A percentile compares a stretch with the other conserved stretches of the same genome.
Evolutionary conservation across 2,888 invertebrate species (phyloP).

Genomic region (Parthenolecanium corni): DNA sequence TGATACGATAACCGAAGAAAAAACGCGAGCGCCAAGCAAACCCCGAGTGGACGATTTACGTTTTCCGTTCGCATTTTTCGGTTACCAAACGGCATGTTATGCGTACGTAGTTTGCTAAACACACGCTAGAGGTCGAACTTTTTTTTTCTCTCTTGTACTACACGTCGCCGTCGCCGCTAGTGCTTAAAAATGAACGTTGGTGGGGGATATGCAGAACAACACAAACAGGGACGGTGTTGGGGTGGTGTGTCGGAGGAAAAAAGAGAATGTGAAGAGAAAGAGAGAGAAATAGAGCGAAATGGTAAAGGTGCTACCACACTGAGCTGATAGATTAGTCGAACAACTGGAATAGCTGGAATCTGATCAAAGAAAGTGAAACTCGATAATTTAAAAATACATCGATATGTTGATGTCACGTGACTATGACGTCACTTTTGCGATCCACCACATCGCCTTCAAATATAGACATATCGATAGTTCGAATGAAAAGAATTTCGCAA

Average conservation of each 20-base stretch:
- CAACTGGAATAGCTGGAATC: too few species aligned
- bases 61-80: slow-evolving; percentile 25
- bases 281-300: too few species aligned
- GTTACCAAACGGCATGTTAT: slow-evolving; percentile 20
- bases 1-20: background rate
- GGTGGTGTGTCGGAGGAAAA: slow-evolving; percentile 12
- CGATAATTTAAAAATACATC: too few species aligned
- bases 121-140: slow-evolving; percentile 10
- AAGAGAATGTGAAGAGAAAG: background rate
- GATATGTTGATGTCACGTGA: too few species aligned
- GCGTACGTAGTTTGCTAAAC: slow-evolving; percentile 5
- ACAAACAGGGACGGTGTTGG: background rate
- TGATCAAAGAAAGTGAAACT: too few species aligned
- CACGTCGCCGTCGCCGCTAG: background rate
- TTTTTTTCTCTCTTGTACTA: too few species aligned
- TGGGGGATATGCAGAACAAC: background rate
- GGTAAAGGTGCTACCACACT: too few species aligned
- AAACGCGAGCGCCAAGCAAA: slow-evolving; percentile 17
- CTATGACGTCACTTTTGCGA: too few species aligned
- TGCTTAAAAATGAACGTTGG: background rate
- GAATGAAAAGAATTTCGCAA: too few species aligned
- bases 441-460: too few species aligned
- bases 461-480: too few species aligned
- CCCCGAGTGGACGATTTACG: slow-evolving; percentile 2
- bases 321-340: too few species aligned